A percentile compares a stretch with the other conserved stretches of the same genome.
These are phyloP conservation scores for Homalodisca vitripennis DNA, from an alignment of 1,140 invertebrate genomes.

Conservation along the genomic window DNA sequence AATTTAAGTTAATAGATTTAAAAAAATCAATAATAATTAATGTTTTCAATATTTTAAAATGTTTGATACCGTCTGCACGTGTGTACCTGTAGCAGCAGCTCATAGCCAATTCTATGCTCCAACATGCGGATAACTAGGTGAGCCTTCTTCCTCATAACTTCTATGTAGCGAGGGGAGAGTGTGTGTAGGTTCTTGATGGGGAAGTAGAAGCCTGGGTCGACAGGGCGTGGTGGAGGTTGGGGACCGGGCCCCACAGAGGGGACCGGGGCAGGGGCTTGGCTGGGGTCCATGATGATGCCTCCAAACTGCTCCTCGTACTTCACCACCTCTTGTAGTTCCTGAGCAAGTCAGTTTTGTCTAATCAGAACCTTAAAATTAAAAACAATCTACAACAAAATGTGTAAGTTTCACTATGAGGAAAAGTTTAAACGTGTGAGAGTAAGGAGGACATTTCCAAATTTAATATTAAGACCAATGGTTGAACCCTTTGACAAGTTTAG, in stretches of 20 bases:
- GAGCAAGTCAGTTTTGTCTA: no score
- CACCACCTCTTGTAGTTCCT: slow-evolving; percentile 77
- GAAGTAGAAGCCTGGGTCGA: slow-evolving; percentile 81
- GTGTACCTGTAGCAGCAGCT: slow-evolving; percentile 92
- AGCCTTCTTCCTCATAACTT: slow-evolving; percentile 90
- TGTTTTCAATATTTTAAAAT: no score
- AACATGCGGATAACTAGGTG: slow-evolving; percentile 94
- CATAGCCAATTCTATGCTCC: slow-evolving; percentile 92
- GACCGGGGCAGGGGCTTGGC: slow-evolving; percentile 70
- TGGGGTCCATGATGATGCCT: slow-evolving; percentile 91
- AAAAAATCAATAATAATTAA: no score
- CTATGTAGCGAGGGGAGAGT: slow-evolving; percentile 88
- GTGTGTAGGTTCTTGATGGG: slow-evolving; percentile 86
- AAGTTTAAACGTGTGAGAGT: no score
- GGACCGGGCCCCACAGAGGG: slow-evolving; percentile 58
- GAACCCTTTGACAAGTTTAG: no score
- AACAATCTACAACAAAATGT: no score
- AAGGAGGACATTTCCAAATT: no score
- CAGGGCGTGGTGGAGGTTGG: slow-evolving; percentile 54
- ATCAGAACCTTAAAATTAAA: no score
- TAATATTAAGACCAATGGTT: no score
- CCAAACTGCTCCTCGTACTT: slow-evolving; percentile 94
- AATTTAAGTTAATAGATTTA: no score
- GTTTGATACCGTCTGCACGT: no score
- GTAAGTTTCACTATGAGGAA: no score